phyloP scores from a whole-genome alignment of 2,797 vertebrate genomes.

The Protonibea diacanthus region DNA sequence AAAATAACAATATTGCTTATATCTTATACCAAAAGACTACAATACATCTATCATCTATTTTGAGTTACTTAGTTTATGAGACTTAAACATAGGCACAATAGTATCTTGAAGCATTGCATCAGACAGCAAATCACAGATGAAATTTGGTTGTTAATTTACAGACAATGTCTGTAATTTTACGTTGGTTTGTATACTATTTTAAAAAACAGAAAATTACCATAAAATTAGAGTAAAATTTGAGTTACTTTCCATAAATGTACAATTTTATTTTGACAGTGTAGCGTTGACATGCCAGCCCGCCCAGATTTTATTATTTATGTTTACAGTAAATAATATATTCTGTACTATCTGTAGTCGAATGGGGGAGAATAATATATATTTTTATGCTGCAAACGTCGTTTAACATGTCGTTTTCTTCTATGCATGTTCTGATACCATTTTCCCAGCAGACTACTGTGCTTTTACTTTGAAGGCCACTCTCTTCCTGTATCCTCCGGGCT shows the following conservation, averaged over 20 bases:
- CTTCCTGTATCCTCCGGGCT: not conserved
- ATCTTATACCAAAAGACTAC: not conserved
- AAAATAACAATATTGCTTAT: not conserved
- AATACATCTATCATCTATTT: not conserved
- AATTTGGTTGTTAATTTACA: no score
- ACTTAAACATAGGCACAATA: not conserved
- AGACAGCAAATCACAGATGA: no score
- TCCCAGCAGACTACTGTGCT: not conserved
- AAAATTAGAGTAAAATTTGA: no score
- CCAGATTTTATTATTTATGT: no score
- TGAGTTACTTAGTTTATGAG: not conserved
- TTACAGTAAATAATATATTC: not conserved
- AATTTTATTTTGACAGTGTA: not conserved
- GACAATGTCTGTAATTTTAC: no score
- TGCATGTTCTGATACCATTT: not conserved
- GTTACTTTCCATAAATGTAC: not conserved
- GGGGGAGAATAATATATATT: not conserved
- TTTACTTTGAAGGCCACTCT: constrained; percentile 55
- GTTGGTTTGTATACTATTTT: no score
- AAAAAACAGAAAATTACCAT: no score
- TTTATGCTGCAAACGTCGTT: not conserved
- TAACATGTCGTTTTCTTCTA: not conserved
- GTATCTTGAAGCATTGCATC: not conserved
- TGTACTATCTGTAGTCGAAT: not conserved
- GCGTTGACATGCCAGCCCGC: no score